These are phyloP conservation scores for Calameuta filiformis DNA, from an alignment of 2,888 invertebrate species.

Conservation along the genomic window DNA sequence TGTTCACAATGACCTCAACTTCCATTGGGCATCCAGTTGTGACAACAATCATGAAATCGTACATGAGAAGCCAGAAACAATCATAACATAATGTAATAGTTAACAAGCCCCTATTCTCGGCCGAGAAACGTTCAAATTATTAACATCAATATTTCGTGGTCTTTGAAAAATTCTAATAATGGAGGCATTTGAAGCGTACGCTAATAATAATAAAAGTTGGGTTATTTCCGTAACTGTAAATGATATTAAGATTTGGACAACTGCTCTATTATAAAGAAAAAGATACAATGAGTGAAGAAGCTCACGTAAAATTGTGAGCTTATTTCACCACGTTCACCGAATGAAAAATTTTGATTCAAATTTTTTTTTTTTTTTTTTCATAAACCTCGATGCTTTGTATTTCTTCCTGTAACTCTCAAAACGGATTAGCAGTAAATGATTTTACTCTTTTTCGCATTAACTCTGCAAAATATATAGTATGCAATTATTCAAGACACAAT, in stretches of 20 bases:
- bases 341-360: neutral
- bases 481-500: neutral
- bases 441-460: neutral
- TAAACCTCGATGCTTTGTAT: neutral
- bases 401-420: neutral
- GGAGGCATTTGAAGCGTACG: neutral
- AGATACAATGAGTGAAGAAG: neutral
- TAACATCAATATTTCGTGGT: neutral
- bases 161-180: neutral
- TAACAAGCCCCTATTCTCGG: neutral
- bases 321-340: neutral
- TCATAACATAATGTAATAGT: neutral
- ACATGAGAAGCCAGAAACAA: neutral
- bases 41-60: neutral
- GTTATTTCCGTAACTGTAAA: neutral
- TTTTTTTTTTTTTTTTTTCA: neutral
- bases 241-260: neutral
- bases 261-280: constrained; percentile 1
- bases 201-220: neutral
- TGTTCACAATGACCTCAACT: neutral
- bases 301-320: neutral
- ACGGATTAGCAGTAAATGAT: neutral
- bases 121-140: neutral
- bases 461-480: neutral
- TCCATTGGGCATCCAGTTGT: no score